phyloP scores from a whole-genome alignment of 2,113 vertebrate genomes.

The Epinephelus fuscoguttatus region DNA sequence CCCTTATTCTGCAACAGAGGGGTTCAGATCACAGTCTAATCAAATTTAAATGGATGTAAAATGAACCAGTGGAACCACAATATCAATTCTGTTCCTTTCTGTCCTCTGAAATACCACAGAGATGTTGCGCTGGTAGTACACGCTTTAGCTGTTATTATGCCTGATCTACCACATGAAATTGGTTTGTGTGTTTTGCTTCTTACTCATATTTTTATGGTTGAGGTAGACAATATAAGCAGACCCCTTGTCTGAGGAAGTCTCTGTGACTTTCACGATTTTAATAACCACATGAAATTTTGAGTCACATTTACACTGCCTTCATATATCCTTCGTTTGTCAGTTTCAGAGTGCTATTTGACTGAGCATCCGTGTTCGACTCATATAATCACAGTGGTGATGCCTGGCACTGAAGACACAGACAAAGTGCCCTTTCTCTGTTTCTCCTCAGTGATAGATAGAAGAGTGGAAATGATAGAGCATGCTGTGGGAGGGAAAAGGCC shows the following conservation, averaged over 20 bases:
- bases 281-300: neutral
- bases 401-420: slow-evolving; percentile 45
- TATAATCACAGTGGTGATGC: slow-evolving; percentile 30
- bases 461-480: slow-evolving; percentile 47
- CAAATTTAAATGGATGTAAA: slow-evolving; percentile 44
- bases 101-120: slow-evolving; percentile 19
- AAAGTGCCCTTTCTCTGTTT: slow-evolving; percentile 50
- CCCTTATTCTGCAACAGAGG: slow-evolving; percentile 18
- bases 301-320: slow-evolving; percentile 6
- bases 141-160: slow-evolving; percentile 4
- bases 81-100: slow-evolving; percentile 20
- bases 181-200: slow-evolving; percentile 15
- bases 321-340: neutral
- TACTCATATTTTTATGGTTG: neutral
- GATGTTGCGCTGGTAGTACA: slow-evolving; percentile 14
- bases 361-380: slow-evolving; percentile 31
- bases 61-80: slow-evolving; percentile 30
- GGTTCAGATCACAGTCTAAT: slow-evolving; percentile 41
- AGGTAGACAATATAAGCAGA: neutral
- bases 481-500: slow-evolving; percentile 53
- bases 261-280: slow-evolving; percentile 8
- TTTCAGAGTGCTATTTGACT: slow-evolving; percentile 29
- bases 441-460: slow-evolving; percentile 33
- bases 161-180: slow-evolving; percentile 9
- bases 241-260: neutral